Percentiles rank a stretch among this genome's conserved stretches.
Evolutionary conservation across 2,888 invertebrate genomes (phyloP).

Genomic region (Alloscopus bannaensis): DNA sequence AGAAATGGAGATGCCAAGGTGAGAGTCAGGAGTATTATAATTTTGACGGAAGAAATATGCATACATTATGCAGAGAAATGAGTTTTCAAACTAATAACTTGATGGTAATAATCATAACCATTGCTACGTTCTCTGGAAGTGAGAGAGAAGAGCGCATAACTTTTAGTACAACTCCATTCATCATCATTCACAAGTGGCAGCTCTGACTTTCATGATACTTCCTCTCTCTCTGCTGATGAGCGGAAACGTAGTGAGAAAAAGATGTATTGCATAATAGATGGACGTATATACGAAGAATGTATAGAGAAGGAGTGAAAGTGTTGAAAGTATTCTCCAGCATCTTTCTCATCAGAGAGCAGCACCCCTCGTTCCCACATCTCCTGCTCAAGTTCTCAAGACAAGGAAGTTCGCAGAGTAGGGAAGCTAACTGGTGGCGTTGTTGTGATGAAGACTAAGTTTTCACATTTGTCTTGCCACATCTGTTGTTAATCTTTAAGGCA

Average conservation of each 20-base stretch:
- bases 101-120: constrained; percentile 39
- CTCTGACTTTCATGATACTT: constrained; percentile 17
- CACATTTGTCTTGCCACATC: constrained; percentile 62
- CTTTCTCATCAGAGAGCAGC: background rate
- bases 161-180: constrained; percentile 32
- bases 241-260: constrained; percentile 26
- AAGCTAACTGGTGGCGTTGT: too few species aligned
- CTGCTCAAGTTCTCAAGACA: too few species aligned
- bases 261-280: too few species aligned
- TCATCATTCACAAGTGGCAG: constrained; percentile 58
- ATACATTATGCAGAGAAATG: background rate
- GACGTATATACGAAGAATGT: too few species aligned
- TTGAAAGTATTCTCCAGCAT: background rate
- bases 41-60: too few species aligned
- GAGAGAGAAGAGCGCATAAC: constrained; percentile 3
- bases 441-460: constrained; percentile 46
- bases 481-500: constrained; percentile 59
- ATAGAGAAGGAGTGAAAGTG: background rate
- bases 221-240: background rate
- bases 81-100: constrained; percentile 26
- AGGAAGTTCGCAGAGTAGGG: too few species aligned
- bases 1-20: too few species aligned
- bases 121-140: too few species aligned
- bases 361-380: too few species aligned
- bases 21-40: too few species aligned